phyloP scores from a whole-genome alignment of 2,888 invertebrate species.

The Himalopsyche kuldschensis region DNA sequence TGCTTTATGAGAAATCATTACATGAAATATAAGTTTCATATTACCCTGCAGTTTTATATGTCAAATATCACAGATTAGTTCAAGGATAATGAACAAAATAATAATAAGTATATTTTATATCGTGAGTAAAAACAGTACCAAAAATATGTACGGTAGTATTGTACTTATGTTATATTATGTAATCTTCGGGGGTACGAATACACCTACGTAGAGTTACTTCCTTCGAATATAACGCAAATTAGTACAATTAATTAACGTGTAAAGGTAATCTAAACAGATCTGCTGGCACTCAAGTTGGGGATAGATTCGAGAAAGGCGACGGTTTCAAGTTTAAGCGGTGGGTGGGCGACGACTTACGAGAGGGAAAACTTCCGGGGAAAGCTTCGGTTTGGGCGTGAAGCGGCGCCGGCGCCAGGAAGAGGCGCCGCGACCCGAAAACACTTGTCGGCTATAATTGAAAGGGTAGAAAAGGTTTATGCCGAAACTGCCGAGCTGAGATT shows the following conservation, averaged over 20 bases:
- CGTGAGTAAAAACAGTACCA: no score
- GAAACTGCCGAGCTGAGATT: background rate
- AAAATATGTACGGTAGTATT: no score
- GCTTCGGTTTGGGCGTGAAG: background rate
- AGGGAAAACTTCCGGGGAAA: background rate
- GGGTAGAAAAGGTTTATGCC: background rate
- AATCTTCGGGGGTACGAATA: no score
- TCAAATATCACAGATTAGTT: no score
- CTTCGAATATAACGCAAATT: background rate
- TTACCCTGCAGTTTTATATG: no score
- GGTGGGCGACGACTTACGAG: background rate
- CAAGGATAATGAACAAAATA: no score
- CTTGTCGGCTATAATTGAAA: background rate
- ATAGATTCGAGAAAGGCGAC: background rate
- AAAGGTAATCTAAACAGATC: background rate
- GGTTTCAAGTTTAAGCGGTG: background rate
- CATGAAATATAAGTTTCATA: no score
- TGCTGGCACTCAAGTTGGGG: background rate
- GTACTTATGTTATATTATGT: no score
- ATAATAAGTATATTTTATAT: no score
- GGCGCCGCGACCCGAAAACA: background rate
- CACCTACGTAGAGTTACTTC: no score
- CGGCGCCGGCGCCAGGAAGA: background rate
- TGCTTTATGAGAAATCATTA: no score
- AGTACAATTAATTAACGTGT: background rate